Evolutionary conservation across 2,888 invertebrate genomes (phyloP), one percentile per base, ranked within the genome.

Genomic region (Fragum whitleyi): DNA sequence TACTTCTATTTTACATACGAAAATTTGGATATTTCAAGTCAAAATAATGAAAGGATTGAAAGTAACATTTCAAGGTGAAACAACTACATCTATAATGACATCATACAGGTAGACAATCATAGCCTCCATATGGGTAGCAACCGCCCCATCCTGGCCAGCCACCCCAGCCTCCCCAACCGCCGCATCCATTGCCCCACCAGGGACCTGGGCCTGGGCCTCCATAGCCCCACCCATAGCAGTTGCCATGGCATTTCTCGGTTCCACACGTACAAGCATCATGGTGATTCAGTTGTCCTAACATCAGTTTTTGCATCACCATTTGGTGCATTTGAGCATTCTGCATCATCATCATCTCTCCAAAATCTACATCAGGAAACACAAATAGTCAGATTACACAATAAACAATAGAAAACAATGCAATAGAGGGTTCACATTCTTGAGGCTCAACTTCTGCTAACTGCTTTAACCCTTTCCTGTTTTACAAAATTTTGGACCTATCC

Each of bases 341-440:
- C 86, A 92, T 88, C 92, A 92, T 91, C 91, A 92, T 91, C 91
- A 91, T 90, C 73, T 92, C 92, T 77, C 90, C 89, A 71, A 91
- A 89, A 67, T 92, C 91, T 91, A 86, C 14, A n/a, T 62, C 0
- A 32, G 78, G 19, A 32, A 70, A 51, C 19, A 57, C 2, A 14
- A 14, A 51, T 14, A 36, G 32, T 36, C 3, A 36, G 9, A 36
- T 36, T 36, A 36, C 3, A 36, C 32, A 3, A 36, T 6, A 9
- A 36, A 36, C 32, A 36, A n/a, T n/a, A n/a, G n/a, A n/a, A n/a
- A n/a, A n/a, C n/a, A n/a, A n/a, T n/a, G n/a, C n/a, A n/a, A n/a
- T n/a, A n/a, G n/a, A n/a, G n/a, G n/a, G n/a, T n/a, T n/a, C n/a
- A n/a, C n/a, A n/a, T n/a, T n/a, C n/a, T n/a, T n/a, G n/a, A n/a